These are phyloP conservation scores for Eupeodes luniger DNA, from an alignment of 2,888 invertebrate genomes.

Conservation along the genomic window DNA sequence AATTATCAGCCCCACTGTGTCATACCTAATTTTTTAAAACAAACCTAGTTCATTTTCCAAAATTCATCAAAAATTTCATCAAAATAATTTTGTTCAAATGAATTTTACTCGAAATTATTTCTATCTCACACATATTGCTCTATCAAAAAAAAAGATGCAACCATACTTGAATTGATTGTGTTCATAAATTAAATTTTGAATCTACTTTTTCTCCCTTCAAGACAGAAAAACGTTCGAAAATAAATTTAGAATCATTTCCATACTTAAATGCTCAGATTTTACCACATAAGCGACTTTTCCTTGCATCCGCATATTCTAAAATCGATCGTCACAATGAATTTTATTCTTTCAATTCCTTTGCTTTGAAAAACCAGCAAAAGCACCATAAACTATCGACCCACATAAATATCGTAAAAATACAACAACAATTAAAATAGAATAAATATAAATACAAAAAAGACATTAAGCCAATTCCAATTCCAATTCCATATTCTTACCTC, in stretches of 20 bases:
- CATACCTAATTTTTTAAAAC: too few species aligned
- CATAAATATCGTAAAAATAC: slow-evolving; percentile 50
- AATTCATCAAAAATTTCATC: too few species aligned
- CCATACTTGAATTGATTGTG: too few species aligned
- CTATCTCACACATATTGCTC: too few species aligned
- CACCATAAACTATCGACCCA: slow-evolving; percentile 62
- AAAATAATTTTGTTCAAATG: too few species aligned
- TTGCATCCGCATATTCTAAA: slow-evolving; percentile 64
- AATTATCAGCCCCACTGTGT: too few species aligned
- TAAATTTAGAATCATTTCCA: slow-evolving; percentile 49
- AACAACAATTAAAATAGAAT: slow-evolving; percentile 37
- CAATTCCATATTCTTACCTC: slow-evolving; percentile 4
- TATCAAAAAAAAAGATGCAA: too few species aligned
- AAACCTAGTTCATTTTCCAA: too few species aligned
- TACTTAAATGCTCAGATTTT: slow-evolving; percentile 35
- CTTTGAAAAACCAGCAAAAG: neutral
- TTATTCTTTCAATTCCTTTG: slow-evolving; percentile 20
- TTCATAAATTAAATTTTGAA: neutral
- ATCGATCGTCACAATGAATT: slow-evolving; percentile 50
- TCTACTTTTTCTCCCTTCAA: neutral
- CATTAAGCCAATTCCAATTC: slow-evolving; percentile 25
- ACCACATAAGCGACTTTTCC: slow-evolving; percentile 26
- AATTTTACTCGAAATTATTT: too few species aligned
- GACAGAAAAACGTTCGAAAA: neutral
- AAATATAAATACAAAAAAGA: slow-evolving; percentile 51